Evolutionary conservation across 1,140 invertebrate genomes (phyloP), one percentile per base, ranked within the genome.

Genomic region (Nasonia longicornis): DNA sequence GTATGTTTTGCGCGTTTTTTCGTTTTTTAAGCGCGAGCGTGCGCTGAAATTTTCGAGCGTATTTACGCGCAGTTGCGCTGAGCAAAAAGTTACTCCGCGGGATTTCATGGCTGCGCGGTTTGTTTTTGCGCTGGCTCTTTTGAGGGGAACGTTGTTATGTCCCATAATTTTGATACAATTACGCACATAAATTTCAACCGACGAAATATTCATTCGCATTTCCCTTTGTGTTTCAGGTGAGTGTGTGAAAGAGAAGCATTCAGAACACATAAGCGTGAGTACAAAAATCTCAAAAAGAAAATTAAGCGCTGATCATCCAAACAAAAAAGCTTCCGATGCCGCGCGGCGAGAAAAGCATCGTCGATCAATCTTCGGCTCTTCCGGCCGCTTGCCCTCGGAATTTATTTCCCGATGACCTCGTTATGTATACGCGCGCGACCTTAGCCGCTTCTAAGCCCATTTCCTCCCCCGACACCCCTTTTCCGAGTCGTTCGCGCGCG

Each of bases 391-490:
- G 29, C 69, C 58, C 70, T 66, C 38, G 64, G 73, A 82, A 82
- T 82, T 79, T 76, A 75, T 71, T 82, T 80, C 45, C 58, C 66
- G 82, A 77, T 83, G 78, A 80, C 78, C 82, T 83, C 82, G 82
- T 83, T 83, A 77, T n/a, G 52, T 58, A 52, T 14, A 14, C 1
- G 11, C 20, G 52, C 67, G 73, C 73, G 73, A 76, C 66, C 78
- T 76, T 79, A 75, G 69, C 72, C 66, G 52, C n/a, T 77, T 79
- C 73, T 66, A 83, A 83, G 77, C 52, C 52, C 71, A 76, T 82
- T 79, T 79, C 81, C 64, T 38, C 48, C 64, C 16, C 45, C 31
- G 26, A 63, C 38, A 52, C 52, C 42, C 22, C 42, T 20, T 72
- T 79, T 71, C 31, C 31, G 69, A 71, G 31, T 38, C 14, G 31